Percentiles rank a stretch among this genome's conserved stretches.
phyloP scores from a whole-genome alignment of 2,888 invertebrate genomes.

The Lepidocyrtinus sp. region DNA sequence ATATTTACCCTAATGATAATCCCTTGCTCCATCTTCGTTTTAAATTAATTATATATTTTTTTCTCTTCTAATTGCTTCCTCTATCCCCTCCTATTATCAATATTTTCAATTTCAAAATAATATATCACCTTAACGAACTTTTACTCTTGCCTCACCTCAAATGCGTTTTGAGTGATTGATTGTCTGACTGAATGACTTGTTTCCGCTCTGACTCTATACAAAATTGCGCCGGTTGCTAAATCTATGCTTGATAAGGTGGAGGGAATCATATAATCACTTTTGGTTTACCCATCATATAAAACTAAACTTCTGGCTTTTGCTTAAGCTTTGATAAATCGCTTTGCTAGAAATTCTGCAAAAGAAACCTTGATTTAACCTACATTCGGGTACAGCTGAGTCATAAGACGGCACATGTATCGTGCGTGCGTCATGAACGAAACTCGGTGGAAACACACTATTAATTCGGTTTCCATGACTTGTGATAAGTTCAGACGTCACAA shows the following conservation, averaged over 20 bases:
- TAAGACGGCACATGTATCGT: no score
- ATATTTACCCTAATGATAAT: not conserved
- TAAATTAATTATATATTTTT: not conserved
- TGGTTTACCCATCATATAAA: no score
- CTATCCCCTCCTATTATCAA: not conserved
- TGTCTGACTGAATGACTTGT: conserved; percentile 35
- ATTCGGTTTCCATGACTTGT: no score
- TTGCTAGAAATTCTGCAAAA: no score
- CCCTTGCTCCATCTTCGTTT: not conserved
- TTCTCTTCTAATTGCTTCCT: not conserved
- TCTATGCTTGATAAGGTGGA: not conserved
- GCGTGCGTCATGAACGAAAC: no score
- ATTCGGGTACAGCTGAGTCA: no score
- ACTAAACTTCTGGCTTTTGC: no score
- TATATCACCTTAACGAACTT: not conserved
- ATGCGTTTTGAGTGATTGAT: conserved; percentile 28
- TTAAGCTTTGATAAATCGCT: no score
- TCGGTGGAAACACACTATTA: no score
- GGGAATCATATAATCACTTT: no score
- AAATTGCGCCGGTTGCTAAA: not conserved
- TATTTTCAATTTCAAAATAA: not conserved
- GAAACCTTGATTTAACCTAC: no score
- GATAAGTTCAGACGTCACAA: no score
- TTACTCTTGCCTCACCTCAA: not conserved
- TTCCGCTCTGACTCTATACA: not conserved